A percentile compares a stretch with the other conserved stretches of the same genome.
These are phyloP conservation scores for Menura novaehollandiae DNA, from an alignment of 2,113 vertebrate species.

Conservation along the genomic window DNA sequence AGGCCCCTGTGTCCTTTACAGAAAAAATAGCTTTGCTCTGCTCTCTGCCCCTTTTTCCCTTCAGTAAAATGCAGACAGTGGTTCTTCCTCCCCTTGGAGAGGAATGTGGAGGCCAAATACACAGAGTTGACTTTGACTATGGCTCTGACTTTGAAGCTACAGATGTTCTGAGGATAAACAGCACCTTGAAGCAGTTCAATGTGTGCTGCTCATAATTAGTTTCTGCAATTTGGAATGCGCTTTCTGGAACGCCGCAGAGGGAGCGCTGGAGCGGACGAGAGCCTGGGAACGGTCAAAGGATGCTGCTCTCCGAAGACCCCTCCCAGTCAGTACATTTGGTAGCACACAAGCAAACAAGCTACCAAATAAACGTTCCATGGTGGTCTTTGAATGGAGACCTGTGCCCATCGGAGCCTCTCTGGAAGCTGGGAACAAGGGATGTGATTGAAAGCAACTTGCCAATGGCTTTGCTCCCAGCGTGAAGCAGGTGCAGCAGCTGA, in stretches of 20 bases:
- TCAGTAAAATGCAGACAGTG: background rate
- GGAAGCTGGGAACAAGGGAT: background rate
- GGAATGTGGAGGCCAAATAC: background rate
- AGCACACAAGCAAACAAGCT: background rate
- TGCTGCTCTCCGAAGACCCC: background rate
- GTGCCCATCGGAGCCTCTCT: background rate
- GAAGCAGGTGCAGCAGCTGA: slow-evolving; percentile 32
- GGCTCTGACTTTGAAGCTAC: background rate
- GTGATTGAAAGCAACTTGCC: slow-evolving; percentile 6
- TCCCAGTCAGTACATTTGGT: background rate
- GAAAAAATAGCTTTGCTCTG: background rate
- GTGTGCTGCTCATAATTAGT: background rate
- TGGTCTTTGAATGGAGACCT: background rate
- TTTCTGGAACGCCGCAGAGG: rapidly evolving
- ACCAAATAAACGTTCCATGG: background rate
- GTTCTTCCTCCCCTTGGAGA: background rate
- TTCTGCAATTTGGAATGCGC: background rate
- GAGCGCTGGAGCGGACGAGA: background rate
- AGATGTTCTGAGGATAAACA: background rate
- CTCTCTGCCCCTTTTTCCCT: background rate
- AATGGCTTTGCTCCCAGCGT: background rate
- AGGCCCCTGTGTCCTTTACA: background rate
- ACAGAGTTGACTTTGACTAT: background rate
- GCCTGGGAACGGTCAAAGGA: background rate
- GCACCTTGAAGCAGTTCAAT: background rate